phyloP scores from a whole-genome alignment of 1,140 invertebrate genomes.

The Trichonephila inaurata region DNA sequence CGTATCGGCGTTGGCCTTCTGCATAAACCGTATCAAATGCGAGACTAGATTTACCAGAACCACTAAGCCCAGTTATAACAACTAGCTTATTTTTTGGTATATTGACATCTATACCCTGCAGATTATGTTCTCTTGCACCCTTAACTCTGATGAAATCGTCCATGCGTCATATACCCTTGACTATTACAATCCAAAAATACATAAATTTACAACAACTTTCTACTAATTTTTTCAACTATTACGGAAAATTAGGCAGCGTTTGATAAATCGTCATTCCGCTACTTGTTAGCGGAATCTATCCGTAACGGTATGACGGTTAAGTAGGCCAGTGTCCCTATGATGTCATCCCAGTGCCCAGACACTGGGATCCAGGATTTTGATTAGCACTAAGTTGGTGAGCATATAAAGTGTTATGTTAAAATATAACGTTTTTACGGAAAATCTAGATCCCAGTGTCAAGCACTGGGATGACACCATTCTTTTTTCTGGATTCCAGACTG shows the following conservation, averaged over 20 bases:
- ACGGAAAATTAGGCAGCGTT: neutral
- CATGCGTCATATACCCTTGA: neutral
- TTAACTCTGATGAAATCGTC: neutral
- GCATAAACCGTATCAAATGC: slow-evolving; percentile 79
- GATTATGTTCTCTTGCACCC: neutral
- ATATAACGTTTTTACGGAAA: too few relatives aligned
- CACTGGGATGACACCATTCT: too few relatives aligned
- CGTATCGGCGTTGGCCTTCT: slow-evolving; percentile 79
- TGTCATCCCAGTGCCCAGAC: too few relatives aligned
- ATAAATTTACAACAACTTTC: neutral
- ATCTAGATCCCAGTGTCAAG: too few relatives aligned
- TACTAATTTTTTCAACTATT: neutral
- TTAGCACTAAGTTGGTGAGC: too few relatives aligned
- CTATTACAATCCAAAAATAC: neutral
- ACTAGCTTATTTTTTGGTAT: neutral
- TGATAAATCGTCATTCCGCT: too few relatives aligned
- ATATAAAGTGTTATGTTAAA: too few relatives aligned
- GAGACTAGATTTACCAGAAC: slow-evolving; percentile 8
- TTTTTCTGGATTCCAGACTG: too few relatives aligned
- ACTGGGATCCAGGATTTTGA: too few relatives aligned
- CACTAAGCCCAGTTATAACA: neutral
- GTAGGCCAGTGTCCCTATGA: too few relatives aligned
- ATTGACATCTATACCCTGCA: neutral
- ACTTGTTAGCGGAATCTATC: too few relatives aligned
- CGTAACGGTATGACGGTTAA: too few relatives aligned